Evolutionary conservation across 2,797 vertebrate species (phyloP), one percentile per base, ranked within the genome.

Genomic region (Falco columbarius): DNA sequence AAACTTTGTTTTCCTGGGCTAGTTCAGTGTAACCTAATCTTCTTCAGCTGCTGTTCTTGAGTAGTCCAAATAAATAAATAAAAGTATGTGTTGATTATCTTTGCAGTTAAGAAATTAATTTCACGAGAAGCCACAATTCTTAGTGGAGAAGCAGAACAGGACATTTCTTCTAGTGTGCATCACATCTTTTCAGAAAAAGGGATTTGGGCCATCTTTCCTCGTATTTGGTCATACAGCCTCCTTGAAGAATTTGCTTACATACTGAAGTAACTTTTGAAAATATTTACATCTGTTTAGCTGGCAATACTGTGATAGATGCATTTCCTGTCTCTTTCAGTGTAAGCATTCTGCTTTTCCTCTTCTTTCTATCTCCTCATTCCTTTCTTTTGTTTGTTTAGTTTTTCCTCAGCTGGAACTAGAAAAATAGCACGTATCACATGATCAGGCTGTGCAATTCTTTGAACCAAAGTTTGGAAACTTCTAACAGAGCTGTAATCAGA

Each of bases 201-300:
- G 30, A 59, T 90, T 94, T 95, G 74, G 56, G 61, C 46, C 49
- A 11, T 94, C 67, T 75, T 52, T 79, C n/a, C 55, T 93, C 9
- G 0, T 81, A 26, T 81, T 90, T 15, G 49, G 54, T 85, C 73
- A 24, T 79, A 58, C 70, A 93, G 14, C 21, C 27, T 81, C 15
- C 62, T 61, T 59, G 89, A 89, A 71, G 47, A 85, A 93, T 93
- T 93, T 96, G 92, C 83, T 93, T 96, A 94, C 88, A 96, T 84
- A 70, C 30, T 86, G 62, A 38, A 92, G 66, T 62, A 90, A 84
- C 74, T 76, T 86, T 93, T 90, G 84, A 92, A 96, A 96, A 95
- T 96, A 92, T 96, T 95, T 96, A 89, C 81, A 63, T 96, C 75
- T 90, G 8, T 90, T 92, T 92, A 90, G 67, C 92, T 92, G 77